Evolutionary conservation across 92 coral and sea anemone species (phyloP).

Genomic region (Palythoa heliodiscus): DNA sequence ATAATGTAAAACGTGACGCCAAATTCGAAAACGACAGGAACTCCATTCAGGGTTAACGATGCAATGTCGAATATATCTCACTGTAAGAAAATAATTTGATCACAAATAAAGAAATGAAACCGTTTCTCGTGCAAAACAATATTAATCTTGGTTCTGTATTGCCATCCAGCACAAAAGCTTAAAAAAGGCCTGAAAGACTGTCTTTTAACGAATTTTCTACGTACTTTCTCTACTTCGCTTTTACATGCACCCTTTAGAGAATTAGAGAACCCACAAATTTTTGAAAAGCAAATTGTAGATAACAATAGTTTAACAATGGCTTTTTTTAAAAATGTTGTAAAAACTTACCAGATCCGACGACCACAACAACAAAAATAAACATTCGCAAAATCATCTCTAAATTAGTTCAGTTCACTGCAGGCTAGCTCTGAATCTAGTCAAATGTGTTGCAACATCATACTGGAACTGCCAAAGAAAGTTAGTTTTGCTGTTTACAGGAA

Average conservation of each 20-base stretch:
- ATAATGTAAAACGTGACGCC: not conserved
- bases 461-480: not conserved
- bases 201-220: not conserved
- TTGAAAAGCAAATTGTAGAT: not conserved
- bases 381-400: not conserved
- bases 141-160: not conserved
- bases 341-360: conserved; percentile 11
- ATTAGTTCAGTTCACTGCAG: not conserved
- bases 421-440: not conserved
- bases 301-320: not conserved
- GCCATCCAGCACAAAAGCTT: not conserved
- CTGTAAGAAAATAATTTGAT: too few species aligned
- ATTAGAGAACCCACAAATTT: not conserved
- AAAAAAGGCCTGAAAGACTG: not conserved
- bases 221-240: too few species aligned
- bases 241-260: too few species aligned
- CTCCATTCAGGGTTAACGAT: not conserved
- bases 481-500: not conserved
- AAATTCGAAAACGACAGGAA: not conserved
- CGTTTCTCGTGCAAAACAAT: not conserved
- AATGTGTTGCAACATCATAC: not conserved
- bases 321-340: not conserved
- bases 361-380: not conserved
- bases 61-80: not conserved
- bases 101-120: not conserved